A percentile compares a stretch with the other conserved stretches of the same genome.
phyloP scores from a whole-genome alignment of 2,113 vertebrate species.

The Zeus faber region DNA sequence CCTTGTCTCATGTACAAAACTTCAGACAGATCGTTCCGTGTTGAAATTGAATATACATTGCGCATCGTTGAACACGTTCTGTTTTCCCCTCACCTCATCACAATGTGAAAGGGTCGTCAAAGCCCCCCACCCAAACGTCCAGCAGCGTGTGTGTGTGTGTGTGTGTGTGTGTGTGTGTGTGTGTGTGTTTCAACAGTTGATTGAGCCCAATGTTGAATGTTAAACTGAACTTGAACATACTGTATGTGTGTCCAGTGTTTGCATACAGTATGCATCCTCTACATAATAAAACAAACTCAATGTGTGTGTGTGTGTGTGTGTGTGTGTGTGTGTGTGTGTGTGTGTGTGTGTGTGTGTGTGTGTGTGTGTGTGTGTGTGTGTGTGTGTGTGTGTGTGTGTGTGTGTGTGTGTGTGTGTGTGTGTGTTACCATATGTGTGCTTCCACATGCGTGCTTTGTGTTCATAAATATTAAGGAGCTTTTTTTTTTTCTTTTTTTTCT shows the following conservation, averaged over 20 bases:
- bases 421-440: not conserved
- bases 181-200: not conserved
- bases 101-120: too few species aligned
- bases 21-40: too few species aligned
- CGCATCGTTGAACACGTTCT: too few species aligned
- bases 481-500: too few species aligned
- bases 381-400: not conserved
- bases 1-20: too few species aligned
- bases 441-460: slow-evolving; percentile 26
- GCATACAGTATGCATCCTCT: not conserved
- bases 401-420: not conserved
- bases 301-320: slow-evolving; percentile 10
- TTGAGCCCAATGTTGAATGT: too few species aligned
- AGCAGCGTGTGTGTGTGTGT: slow-evolving; percentile 6
- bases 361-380: not conserved
- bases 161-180: not conserved
- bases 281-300: not conserved
- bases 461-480: slow-evolving; percentile 67
- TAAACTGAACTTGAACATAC: too few species aligned
- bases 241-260: not conserved
- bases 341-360: slow-evolving; percentile 1
- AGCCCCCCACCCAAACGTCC: too few species aligned
- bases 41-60: too few species aligned
- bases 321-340: slow-evolving; percentile 8
- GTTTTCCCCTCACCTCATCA: too few species aligned